Evolutionary conservation across 92 coral and sea anemone genomes (phyloP).

Genomic region (Anthopleura xanthogrammica): DNA sequence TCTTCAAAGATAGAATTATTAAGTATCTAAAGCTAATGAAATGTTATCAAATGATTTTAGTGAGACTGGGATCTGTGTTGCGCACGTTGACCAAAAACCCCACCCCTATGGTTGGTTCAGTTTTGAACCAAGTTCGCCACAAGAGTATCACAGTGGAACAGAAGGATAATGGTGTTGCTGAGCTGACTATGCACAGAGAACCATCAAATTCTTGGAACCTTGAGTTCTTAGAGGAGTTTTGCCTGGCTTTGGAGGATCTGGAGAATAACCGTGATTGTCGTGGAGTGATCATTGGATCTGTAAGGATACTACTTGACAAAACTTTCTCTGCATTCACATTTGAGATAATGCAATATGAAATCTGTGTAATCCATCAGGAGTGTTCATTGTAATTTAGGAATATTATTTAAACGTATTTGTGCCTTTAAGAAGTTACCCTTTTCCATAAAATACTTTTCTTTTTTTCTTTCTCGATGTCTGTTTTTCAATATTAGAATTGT

Average conservation of each 20-base stretch:
- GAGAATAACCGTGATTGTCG: constrained; percentile 58
- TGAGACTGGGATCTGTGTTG: constrained; percentile 10
- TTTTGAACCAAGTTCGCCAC: constrained; percentile 19
- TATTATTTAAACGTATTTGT: no score
- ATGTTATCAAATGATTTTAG: constrained; percentile 4
- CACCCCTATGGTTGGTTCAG: constrained; percentile 9
- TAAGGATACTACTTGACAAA: constrained; percentile 12
- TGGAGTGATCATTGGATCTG: constrained; percentile 64
- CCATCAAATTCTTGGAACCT: constrained; percentile 63
- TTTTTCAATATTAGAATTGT: not conserved
- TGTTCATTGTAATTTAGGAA: no score
- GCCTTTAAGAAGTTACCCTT: no score
- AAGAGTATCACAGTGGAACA: constrained; percentile 29
- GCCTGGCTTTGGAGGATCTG: constrained; percentile 55
- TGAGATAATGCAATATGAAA: no score
- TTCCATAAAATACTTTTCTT: no score
- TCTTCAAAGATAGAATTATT: not conserved
- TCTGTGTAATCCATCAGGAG: no score
- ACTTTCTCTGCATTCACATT: no score
- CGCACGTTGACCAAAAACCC: constrained; percentile 2
- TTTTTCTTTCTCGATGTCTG: no score
- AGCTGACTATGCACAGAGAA: constrained; percentile 56
- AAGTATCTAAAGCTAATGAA: not conserved
- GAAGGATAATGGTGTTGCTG: constrained; percentile 52
- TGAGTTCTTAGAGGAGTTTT: constrained; percentile 62